Conservation (phyloP, 2,113 vertebrate genomes). For the Copsychus sechellarum region DNA sequence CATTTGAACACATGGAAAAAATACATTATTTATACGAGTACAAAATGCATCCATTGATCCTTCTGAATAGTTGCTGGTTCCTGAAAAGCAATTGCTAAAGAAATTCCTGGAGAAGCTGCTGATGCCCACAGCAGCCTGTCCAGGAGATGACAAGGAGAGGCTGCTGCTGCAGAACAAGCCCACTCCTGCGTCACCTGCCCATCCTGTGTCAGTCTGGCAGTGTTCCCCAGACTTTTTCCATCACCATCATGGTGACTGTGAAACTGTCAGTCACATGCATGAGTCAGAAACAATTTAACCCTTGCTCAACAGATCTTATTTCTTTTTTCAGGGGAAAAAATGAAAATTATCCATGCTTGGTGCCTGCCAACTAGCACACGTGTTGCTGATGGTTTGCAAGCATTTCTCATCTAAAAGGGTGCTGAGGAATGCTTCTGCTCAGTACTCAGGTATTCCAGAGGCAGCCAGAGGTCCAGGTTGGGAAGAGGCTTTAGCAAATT, state of each 20-base stretch:
- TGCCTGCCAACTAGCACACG: background rate
- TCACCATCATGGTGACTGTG: background rate
- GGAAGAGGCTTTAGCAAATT: background rate
- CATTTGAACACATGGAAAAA: accelerated
- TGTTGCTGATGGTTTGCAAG: background rate
- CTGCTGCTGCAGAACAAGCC: background rate
- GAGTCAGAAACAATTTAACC: background rate
- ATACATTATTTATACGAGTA: background rate
- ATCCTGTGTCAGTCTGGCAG: accelerated
- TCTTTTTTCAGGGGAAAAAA: background rate
- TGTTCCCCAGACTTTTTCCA: background rate
- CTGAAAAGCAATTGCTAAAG: background rate
- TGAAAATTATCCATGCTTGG: background rate
- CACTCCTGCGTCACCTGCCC: background rate
- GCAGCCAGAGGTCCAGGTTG: background rate
- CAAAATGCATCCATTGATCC: background rate
- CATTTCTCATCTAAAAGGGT: background rate
- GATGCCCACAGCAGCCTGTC: background rate
- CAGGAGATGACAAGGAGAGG: background rate
- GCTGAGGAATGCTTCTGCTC: background rate
- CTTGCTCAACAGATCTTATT: background rate
- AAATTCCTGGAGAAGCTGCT: background rate
- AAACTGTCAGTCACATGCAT: background rate
- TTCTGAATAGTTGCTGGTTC: background rate
- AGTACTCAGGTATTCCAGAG: background rate